Percentiles rank a stretch among this genome's conserved stretches.
Conservation (phyloP, 2,888 invertebrate genomes). For the Hylaea fasciaria region DNA sequence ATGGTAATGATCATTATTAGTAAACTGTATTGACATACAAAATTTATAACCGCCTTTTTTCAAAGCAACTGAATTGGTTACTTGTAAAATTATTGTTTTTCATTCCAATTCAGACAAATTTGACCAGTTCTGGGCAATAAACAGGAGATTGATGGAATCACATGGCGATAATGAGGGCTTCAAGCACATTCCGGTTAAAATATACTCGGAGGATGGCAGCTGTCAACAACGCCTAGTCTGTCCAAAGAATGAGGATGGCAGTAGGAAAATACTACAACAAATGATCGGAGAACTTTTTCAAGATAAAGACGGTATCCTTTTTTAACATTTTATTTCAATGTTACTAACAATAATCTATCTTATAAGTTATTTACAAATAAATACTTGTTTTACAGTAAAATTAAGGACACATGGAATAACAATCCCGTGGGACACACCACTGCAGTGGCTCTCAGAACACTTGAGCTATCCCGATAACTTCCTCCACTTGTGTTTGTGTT, state of each 20-base stretch:
- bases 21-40: neutral
- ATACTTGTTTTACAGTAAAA: conserved; percentile 85
- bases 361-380: neutral
- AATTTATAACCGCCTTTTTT: neutral
- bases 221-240: conserved; percentile 91
- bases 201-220: conserved; percentile 89
- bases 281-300: conserved; percentile 89
- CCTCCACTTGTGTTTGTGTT: conserved; percentile 91
- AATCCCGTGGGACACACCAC: conserved; percentile 93
- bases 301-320: conserved; percentile 72
- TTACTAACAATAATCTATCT: neutral
- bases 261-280: conserved; percentile 88
- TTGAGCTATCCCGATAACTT: conserved; percentile 99
- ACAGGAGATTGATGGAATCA: conserved; percentile 96
- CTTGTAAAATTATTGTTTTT: conserved; percentile 1
- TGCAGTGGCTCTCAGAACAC: conserved; percentile 99
- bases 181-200: conserved; percentile 95
- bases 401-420: conserved; percentile 95
- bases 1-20: conserved; percentile 86
- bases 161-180: conserved; percentile 92
- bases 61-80: too few species aligned
- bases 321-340: conserved; percentile 9
- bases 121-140: conserved; percentile 99
- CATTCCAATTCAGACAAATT: conserved; percentile 92
- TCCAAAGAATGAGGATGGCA: conserved; percentile 90